Evolutionary conservation across 2,113 vertebrate genomes (phyloP), one percentile per base, ranked within the genome.

Genomic region (Megaceryle torquata): DNA sequence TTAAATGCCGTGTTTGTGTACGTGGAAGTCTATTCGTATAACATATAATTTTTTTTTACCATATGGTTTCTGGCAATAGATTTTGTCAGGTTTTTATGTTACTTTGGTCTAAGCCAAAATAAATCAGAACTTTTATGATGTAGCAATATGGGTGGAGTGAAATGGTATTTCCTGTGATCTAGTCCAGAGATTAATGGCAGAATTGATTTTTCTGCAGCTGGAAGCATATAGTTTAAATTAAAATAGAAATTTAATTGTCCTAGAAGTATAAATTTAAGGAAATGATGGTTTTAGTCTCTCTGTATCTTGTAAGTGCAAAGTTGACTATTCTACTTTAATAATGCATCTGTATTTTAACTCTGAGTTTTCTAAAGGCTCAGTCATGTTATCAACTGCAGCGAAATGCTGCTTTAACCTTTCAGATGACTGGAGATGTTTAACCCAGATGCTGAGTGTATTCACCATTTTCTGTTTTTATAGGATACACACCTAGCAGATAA

Each of bases 141-240:
- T 51, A 93, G 90, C 88, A 96, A 41, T 88, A 79, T 48, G 96
- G 96, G 97, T 96, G 97, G 96, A 95, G 96, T 94, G 91, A 94
- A 97, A 86, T 35, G 77, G 86, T 94, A 70, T 88, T 98, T 98
- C 97, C 96, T 96, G 46, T 94, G 50, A 95, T 95, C 83, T 78
- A 57, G 77, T 95, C 91, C 75, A 83, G 93, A 94, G 59, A 92
- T 91, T 93, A 83, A 80, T 98, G 97, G 98, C 95, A 87, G 98
- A 97, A 98, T 88, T 94, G 51, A 83, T 96, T 94, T 41, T 86
- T 91, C 92, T 97, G 82, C 69, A 97, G 87, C 96, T 98, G 96
- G 63, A 90, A 88, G 54, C 44, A 50, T 85, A 69, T n/a, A 91
- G 25, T 68, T 53, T 80, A 86, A 68, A 56, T 88, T 96, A 59